Evolutionary conservation across 2,113 vertebrate genomes (phyloP), one percentile per base, ranked within the genome.

Genomic region (Triplophysa rosa): DNA sequence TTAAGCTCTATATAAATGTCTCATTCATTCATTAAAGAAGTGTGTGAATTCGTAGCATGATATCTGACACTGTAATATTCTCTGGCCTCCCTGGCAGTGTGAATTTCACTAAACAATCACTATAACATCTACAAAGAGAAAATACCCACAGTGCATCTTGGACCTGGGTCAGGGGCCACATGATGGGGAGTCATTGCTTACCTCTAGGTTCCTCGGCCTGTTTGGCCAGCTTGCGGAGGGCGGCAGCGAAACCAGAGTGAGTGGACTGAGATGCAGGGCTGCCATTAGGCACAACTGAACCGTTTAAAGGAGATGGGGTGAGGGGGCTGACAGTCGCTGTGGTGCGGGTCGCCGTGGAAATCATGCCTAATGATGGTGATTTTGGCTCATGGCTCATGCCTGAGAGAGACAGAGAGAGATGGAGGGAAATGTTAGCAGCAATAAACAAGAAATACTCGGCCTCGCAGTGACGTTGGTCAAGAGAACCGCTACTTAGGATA

Each of bases 311-410:
- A 9, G 97, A 97, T 76, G 96, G 96, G 89, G 96, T 96, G 91
- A 99, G 95, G 86, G 98, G 98, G 93, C 92, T 98, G 90, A 99
- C 97, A 85, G 97, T 98, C 91, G 97, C 98, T 4, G 97, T 99
- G 91, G 94, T 99, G 93, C 98, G 95, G 65, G 96, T 97, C 84
- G 96, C 95, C 3, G 97, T 97, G 89, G 98, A 99, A 91, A 99
- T 97, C 97, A 98, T 98, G 95, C 97, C 97, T 98, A 99, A 91
- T 64, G 97, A 98, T 94, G 97, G 97, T 87, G 97, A 97, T 95
- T 99, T 99, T 94, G 97, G 95, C 95, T 99, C 98, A 99, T 99
- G 98, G 97, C 96, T 99, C 97, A 99, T 99, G 95, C 97, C 97
- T 99, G 93, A 54, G 87, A 29, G 91, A 0, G 86, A 79, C 17